Conservation (phyloP, 2,797 vertebrate genomes). For the Orientallactaga sibirica region DNA sequence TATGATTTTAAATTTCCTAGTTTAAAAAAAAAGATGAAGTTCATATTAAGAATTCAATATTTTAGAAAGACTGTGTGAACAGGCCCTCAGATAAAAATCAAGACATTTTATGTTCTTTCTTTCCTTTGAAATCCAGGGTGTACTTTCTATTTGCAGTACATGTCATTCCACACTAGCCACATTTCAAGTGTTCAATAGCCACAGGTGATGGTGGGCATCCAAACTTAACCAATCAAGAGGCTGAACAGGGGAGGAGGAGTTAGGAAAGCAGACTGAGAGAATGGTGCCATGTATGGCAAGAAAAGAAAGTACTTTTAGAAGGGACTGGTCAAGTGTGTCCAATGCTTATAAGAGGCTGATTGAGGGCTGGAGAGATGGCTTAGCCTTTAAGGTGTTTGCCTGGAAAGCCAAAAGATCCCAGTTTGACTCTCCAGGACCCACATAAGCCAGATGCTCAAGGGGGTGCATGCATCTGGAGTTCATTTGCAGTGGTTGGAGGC, state of each 20-base stretch:
- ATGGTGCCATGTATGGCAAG: not conserved
- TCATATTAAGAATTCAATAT: conserved; percentile 20
- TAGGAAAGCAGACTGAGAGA: conserved; percentile 14
- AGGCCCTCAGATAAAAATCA: not conserved
- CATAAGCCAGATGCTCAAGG: too few species aligned
- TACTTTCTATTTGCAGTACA: too few species aligned
- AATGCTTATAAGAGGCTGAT: not conserved
- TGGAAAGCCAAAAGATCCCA: too few species aligned
- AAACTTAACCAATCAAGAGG: conserved; percentile 15
- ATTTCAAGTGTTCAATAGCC: not conserved
- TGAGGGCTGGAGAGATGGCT: too few species aligned
- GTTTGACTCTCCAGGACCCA: too few species aligned
- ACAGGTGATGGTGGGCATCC: not conserved
- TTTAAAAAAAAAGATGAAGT: not conserved
- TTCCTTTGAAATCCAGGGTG: conserved; percentile 32
- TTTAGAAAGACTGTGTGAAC: conserved; percentile 38
- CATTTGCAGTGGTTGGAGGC: too few species aligned
- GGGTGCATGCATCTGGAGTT: too few species aligned
- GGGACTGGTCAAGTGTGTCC: conserved; percentile 14
- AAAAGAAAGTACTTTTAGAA: conserved; percentile 42
- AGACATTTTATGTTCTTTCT: conserved; percentile 28
- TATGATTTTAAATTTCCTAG: conserved; percentile 47
- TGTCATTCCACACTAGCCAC: too few species aligned
- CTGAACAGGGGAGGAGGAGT: conserved; percentile 9
- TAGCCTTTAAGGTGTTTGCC: too few species aligned